phyloP scores from a whole-genome alignment of 2,113 vertebrate species.

The Perca fluviatilis region DNA sequence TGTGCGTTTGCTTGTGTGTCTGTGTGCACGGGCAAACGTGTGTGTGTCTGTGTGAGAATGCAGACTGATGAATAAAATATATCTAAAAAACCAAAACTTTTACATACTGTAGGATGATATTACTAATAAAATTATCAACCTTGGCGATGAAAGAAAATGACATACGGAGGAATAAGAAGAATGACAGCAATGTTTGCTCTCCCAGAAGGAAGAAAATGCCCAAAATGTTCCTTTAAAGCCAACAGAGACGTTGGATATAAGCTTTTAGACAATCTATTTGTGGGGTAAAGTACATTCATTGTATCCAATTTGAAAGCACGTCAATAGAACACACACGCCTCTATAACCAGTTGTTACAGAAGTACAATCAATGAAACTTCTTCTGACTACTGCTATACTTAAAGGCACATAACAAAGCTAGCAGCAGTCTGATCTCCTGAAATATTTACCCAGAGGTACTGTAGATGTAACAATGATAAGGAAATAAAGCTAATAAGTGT shows the following conservation, averaged over 20 bases:
- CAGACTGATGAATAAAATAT: constrained; percentile 58
- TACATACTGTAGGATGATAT: constrained; percentile 42
- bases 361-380: constrained; percentile 60
- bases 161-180: constrained; percentile 39
- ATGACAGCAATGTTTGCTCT: constrained; percentile 23
- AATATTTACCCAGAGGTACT: constrained; percentile 79
- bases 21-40: neutral
- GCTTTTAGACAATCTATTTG: constrained; percentile 59
- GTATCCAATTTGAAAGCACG: constrained; percentile 52
- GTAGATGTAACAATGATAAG: constrained; percentile 74
- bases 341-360: constrained; percentile 50
- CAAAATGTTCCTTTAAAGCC: constrained; percentile 35
- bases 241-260: constrained; percentile 12
- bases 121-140: constrained; percentile 60
- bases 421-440: constrained; percentile 43
- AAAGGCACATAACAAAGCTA: constrained; percentile 49
- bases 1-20: constrained; percentile 19
- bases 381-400: constrained; percentile 38
- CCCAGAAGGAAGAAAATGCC: constrained; percentile 8
- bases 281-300: constrained; percentile 31
- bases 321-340: constrained; percentile 49
- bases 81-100: constrained; percentile 57
- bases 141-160: constrained; percentile 44
- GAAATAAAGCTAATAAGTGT: constrained; percentile 84
- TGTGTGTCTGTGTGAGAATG: constrained; percentile 29